Evolutionary conservation across 2,888 invertebrate species (phyloP), one percentile per base, ranked within the genome.

Genomic region (Eurytoma adleriae): DNA sequence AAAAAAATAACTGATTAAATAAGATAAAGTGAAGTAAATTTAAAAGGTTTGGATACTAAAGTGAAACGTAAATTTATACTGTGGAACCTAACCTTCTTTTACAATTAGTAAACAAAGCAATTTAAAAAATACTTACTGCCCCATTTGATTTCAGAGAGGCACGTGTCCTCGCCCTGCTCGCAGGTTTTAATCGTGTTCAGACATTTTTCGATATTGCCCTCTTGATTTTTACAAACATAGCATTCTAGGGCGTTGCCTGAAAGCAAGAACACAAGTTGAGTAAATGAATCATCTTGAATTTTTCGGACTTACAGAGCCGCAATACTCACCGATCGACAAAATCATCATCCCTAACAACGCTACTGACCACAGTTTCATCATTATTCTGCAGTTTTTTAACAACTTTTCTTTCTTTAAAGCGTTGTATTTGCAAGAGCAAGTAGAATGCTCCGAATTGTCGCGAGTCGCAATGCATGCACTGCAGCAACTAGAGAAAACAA

Each of bases 161-260:
- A 98, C 80, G 95, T 94, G 90, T 97, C 96, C 88, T 98, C 95
- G 56, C 94, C 95, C 85, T 95, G 94, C 84, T 96, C 96, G 90
- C 99, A 99, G 13, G 96, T 97, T 91, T 95, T 96, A 12, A 98
- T 96, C 0, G 98, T 97, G 88, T 96, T 96, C 3, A 96, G 92
- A 90, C 99, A 99, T 91, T 99, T 99, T 83, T 96, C 98, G 71
- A 93, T 93, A 89, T 99, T 99, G 84, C 96, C 95, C 84, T 97
- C 97, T 92, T 99, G 99, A 86, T 96, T 94, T 83, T 95, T 94
- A 90, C 99, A 99, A 16, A 98, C 98, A 90, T 99, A 99, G 91
- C 99, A 99, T 92, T 99, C 98, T 84, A 98, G 92, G 83, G 95
- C 92, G 87, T 90, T 87, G 86, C 92, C 95, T 95, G 90, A 84